phyloP scores from a whole-genome alignment of 2,113 vertebrate species.

The Calcarius ornatus region DNA sequence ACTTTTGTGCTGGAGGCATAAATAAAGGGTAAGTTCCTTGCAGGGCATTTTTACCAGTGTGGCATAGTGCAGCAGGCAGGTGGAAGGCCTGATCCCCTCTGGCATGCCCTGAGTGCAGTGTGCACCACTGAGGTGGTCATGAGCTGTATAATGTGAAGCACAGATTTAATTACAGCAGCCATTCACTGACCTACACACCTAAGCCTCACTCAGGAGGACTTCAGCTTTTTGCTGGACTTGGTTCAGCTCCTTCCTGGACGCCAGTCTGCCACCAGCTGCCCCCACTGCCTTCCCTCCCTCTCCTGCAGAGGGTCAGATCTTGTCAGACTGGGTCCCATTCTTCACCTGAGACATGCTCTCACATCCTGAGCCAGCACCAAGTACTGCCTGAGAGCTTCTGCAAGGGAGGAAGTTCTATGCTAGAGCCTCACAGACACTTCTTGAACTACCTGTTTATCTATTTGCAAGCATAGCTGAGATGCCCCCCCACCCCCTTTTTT shows the following conservation, averaged over 20 bases:
- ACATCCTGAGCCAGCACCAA: background rate
- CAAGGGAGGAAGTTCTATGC: background rate
- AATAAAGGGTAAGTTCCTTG: background rate
- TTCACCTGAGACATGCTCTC: background rate
- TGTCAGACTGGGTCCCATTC: background rate
- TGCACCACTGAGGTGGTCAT: background rate
- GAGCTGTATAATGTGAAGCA: background rate
- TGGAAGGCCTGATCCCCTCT: background rate
- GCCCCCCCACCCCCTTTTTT: accelerated
- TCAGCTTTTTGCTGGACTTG: background rate
- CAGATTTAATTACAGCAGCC: background rate
- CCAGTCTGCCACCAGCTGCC: background rate
- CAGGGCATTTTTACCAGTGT: background rate
- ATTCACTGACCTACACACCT: background rate
- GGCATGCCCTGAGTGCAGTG: background rate
- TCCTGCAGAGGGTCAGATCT: background rate
- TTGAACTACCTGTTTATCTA: background rate
- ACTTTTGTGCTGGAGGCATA: background rate
- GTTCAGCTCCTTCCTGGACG: background rate
- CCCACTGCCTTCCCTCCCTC: background rate
- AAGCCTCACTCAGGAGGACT: background rate
- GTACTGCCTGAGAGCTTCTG: background rate
- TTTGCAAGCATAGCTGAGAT: background rate
- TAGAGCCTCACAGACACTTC: background rate
- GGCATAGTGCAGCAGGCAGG: background rate